Base-by-base conservation (phyloP, 2,113 vertebrate genomes). In the Rhinichthys klamathensis region DNA sequence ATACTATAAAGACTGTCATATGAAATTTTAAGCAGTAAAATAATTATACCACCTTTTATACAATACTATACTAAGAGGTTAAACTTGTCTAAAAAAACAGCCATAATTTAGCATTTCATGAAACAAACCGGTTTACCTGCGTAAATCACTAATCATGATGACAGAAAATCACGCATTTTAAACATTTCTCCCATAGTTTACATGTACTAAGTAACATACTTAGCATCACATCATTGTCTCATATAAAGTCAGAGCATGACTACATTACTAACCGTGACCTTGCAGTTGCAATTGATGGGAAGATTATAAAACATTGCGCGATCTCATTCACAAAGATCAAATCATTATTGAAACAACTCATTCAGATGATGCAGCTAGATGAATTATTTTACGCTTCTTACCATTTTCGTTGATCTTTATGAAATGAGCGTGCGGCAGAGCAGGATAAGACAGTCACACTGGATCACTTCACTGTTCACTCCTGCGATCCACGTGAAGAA, bases 401-500 rank as follows among this genome's bases (percentile, higher is more conserved):
- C 87, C 87, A 88, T 88, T 12, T 83, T 78, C 49, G 58, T 4
- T 70, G n/a, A 51, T 58, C 25, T 85, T 41, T 56, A 75, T 12
- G 51, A 61, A 78, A 46, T 38, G 11, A 9, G 13, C 58, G 38
- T 85, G 73, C 73, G 23, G 13, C 4, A 44, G 56, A 67, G 27
- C 16, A n/a, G 79, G 11, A 84, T 1, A 60, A 74, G 6, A 49
- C 18, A n/a, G 78, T 84, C 82, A 87, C 67, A 86, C 80, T 85
- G 74, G n/a, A 49, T 15, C 76, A 41, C 46, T 51, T 86, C 3
- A 0, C 80, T 85, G 35, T 51, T 86, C 3, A 0, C 80, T 85
- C 35, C 15, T 13, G 3, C n/a, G 18, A 82, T 65, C 91, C 95
- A 95, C 95, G 94, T 95, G 94, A 94, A 86, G 93, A 94, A 94